Evolutionary conservation across 2,888 invertebrate species (phyloP), one percentile per base, ranked within the genome.

Genomic region (Xestia c-nigrum): DNA sequence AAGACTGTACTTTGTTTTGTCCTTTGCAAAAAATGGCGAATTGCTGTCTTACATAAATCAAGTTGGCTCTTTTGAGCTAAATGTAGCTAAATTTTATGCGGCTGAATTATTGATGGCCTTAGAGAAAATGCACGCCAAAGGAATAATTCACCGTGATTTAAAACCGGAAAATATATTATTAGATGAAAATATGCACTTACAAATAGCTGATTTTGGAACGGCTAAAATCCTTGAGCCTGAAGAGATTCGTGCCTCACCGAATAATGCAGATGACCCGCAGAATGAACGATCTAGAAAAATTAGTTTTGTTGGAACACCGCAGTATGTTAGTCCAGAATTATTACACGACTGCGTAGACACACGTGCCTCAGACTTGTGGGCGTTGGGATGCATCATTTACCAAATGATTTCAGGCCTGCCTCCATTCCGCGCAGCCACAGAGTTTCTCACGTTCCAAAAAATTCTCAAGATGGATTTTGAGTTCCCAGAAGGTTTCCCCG

Each of bases 141-240:
- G 98, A 84, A 98, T 99, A 84, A 98, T 99, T 90, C 99, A 99
- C 95, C 98, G 99, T 78, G 99, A 99, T 95, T 97, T 99, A 88
- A 99, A 99, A 94, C 99, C 99, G 10, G 99, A 99, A 95, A 99
- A 99, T 96, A 99, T 99, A 89, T 97, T 99, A 69, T 96, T 99
- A 87, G 99, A 98, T 95, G 99, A 99, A 93, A 98, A 98, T 89
- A 99, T 99, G 98, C 99, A 99, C 96, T 98, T 99, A 86, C 97
- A 99, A 91, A 98, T 99, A 81, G 99, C 99, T 64, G 99, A 99
- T 95, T 99, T 99, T 95, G 99, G 99, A 68, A 99, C 99, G 72
- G 98, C 99, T 2, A 99, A 99, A 96, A 98, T 99, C 85, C 94
- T 99, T 86, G 93, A 95, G 66, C 94, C 93, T 55, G 94, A 96